phyloP scores from a whole-genome alignment of 2,797 vertebrate genomes.

The Antrozous pallidus region DNA sequence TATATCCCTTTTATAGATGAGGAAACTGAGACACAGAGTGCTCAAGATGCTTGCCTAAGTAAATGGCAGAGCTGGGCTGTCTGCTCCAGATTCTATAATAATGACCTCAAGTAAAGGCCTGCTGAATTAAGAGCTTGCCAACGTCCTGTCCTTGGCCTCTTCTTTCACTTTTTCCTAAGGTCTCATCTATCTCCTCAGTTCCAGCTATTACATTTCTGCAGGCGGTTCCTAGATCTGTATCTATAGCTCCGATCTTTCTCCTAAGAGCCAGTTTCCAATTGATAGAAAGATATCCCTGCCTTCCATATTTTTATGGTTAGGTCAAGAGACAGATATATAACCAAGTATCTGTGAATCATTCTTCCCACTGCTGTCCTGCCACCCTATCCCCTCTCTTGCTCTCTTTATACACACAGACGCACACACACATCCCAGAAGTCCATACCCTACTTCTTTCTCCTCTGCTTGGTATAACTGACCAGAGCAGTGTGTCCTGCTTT shows the following conservation, averaged over 20 bases:
- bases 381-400: rapidly evolving
- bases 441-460: background rate
- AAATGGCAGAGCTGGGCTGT: background rate
- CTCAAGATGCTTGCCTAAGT: background rate
- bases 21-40: background rate
- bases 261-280: background rate
- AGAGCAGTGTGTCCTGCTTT: background rate
- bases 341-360: background rate
- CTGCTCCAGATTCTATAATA: background rate
- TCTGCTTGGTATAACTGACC: background rate
- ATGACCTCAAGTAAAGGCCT: background rate
- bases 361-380: too few relatives aligned
- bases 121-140: background rate
- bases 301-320: background rate
- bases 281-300: background rate
- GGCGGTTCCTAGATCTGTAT: background rate
- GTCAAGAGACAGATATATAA: background rate
- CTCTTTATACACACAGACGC: background rate
- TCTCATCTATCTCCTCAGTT: background rate
- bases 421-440: background rate
- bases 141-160: background rate
- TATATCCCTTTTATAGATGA: background rate
- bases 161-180: background rate
- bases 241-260: background rate
- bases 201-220: background rate